Evolutionary conservation across 2,888 invertebrate species (phyloP).

Genomic region (Pachydiplax longipennis): DNA sequence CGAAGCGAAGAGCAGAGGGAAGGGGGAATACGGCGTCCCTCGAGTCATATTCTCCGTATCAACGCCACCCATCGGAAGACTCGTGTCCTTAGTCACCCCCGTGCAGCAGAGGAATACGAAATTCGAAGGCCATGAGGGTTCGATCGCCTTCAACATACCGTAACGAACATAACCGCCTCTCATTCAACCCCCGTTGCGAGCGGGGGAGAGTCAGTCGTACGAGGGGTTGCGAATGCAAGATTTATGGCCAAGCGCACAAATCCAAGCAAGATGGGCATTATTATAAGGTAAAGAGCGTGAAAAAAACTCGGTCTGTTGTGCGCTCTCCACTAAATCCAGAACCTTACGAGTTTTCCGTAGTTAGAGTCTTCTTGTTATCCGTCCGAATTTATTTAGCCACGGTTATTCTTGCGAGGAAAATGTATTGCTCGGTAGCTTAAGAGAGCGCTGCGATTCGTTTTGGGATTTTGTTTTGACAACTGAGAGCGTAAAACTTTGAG

Average conservation of each 20-base stretch:
- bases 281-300: slow-evolving; percentile 5
- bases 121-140: not conserved
- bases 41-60: slow-evolving; percentile 4
- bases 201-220: too few species aligned
- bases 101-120: not conserved
- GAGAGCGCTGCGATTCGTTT: not conserved
- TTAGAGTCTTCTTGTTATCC: too few species aligned
- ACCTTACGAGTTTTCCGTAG: not conserved
- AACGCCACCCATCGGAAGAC: not conserved
- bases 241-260: slow-evolving; percentile 14
- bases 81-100: not conserved
- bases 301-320: not conserved
- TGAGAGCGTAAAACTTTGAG: not conserved
- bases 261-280: slow-evolving; percentile 7
- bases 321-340: slow-evolving; percentile 4
- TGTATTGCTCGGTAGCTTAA: not conserved
- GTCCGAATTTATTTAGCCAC: not conserved
- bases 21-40: not conserved
- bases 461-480: not conserved
- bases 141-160: not conserved
- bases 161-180: not conserved
- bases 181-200: not conserved
- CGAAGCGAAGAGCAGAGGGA: too few species aligned
- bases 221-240: not conserved
- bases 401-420: not conserved